These are phyloP conservation scores for Pseudococcus jackbeardsleyi DNA, from an alignment of 2,888 invertebrate genomes.

Conservation along the genomic window DNA sequence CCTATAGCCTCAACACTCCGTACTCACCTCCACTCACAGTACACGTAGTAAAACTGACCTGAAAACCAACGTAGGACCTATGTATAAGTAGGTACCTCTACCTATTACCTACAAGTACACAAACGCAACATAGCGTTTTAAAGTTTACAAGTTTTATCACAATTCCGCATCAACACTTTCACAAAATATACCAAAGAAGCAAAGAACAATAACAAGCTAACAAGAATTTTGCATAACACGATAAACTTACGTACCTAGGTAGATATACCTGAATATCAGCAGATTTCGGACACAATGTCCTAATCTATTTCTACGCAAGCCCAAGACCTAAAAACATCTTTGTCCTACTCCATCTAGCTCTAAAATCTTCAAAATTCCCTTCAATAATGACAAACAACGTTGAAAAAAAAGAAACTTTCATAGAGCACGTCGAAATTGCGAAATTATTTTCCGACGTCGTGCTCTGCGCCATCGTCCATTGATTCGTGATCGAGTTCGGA, in stretches of 20 bases:
- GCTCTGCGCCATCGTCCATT: not conserved
- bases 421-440: no score
- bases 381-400: no score
- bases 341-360: no score
- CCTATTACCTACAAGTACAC: not conserved
- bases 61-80: no score
- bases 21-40: not conserved
- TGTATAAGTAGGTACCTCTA: not conserved
- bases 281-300: not conserved
- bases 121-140: slow-evolving; percentile 32
- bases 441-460: not conserved
- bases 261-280: not conserved
- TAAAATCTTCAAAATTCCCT: no score
- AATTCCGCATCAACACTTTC: slow-evolving; percentile 32
- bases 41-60: no score
- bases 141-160: slow-evolving; percentile 42
- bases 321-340: no score
- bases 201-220: slow-evolving; percentile 52
- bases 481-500: slow-evolving; percentile 31
- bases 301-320: not conserved
- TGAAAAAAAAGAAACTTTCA: no score
- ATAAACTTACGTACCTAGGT: not conserved
- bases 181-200: slow-evolving; percentile 18
- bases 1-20: not conserved
- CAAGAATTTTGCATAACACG: slow-evolving; percentile 49